Base-by-base conservation (phyloP, 2,888 invertebrate genomes). In the Agonopterix alstromeriana region DNA sequence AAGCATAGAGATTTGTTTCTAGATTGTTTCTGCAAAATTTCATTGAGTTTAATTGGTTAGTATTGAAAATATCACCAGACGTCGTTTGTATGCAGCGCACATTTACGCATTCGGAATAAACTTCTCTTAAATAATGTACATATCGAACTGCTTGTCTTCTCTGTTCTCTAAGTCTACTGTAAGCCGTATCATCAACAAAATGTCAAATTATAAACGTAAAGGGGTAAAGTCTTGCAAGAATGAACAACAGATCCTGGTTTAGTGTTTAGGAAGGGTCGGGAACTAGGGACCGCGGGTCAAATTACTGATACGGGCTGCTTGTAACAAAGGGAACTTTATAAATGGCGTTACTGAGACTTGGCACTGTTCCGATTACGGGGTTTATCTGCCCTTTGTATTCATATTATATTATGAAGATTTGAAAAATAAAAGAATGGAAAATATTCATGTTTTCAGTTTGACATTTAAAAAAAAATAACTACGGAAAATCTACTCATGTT, bases 341-440 rank as follows among this genome's bases (percentile, higher is more conserved):
- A 70, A 64, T 64, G 67, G 62, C 61, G 61, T 64, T 65, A 59
- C 53, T 52, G 65, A 62, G 65, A 65, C 63, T 65, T 61, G 60
- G 52, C 55, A 49, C 52, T 62, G 61, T 59, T 60, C 56, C 60
- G 62, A 65, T 63, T 64, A 61, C 54, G 54, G 54, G 27, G 66
- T 63, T 67, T 67, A 67, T 65, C 53, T 58, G 43, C 14, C 42
- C 43, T 27, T 27, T 35, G 12, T 35, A 40, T 35, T 12, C 11
- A 7, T 38, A 38, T 38, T 52, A 43, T 49, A 49, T 52, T 49
- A 49, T 49, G 4, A 2, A 27, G 27, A 27, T 27, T 27, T 27
- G 17, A 17, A 17, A 17, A 17, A 17, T 17, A 17, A 17, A 17
- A 17, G 17, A 17, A 17, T 1, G 2, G 3, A 17, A 17, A 2